These are phyloP conservation scores for Lagenorhynchus albirostris DNA, from an alignment of 2,113 vertebrate species.

Conservation along the genomic window DNA sequence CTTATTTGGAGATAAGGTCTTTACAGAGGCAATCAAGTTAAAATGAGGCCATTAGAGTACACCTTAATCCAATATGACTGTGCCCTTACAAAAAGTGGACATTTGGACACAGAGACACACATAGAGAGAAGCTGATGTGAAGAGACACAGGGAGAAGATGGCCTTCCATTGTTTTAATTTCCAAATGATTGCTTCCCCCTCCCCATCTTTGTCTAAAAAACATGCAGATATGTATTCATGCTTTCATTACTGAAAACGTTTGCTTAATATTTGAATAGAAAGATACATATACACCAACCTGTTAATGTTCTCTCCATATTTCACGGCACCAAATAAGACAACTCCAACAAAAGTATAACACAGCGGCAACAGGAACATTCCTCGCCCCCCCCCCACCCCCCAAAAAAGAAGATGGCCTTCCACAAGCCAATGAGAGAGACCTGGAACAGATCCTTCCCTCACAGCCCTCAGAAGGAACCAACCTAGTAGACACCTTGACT, in stretches of 20 bases:
- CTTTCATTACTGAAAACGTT: neutral
- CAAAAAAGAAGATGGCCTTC: neutral
- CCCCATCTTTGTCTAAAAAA: neutral
- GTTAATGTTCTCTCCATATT: conserved; percentile 99
- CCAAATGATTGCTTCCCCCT: neutral
- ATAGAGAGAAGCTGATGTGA: neutral
- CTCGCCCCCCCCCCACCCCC: conserved; percentile 30
- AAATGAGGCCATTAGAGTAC: neutral
- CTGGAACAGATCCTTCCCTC: neutral
- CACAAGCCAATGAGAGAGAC: neutral
- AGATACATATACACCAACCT: conserved; percentile 80
- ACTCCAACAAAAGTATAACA: conserved; percentile 99
- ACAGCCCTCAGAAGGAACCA: neutral
- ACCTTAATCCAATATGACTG: neutral
- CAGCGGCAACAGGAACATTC: conserved; percentile 96
- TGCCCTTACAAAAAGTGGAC: neutral
- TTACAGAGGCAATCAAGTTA: neutral
- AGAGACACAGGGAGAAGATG: neutral
- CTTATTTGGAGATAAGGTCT: neutral
- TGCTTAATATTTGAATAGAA: neutral
- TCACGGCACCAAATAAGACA: conserved; percentile 97
- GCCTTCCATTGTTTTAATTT: neutral
- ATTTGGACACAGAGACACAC: neutral
- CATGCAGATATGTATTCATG: neutral
- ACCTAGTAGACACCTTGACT: neutral